These are phyloP conservation scores for Eciton burchellii DNA, from an alignment of 1,140 invertebrate genomes.

Conservation along the genomic window DNA sequence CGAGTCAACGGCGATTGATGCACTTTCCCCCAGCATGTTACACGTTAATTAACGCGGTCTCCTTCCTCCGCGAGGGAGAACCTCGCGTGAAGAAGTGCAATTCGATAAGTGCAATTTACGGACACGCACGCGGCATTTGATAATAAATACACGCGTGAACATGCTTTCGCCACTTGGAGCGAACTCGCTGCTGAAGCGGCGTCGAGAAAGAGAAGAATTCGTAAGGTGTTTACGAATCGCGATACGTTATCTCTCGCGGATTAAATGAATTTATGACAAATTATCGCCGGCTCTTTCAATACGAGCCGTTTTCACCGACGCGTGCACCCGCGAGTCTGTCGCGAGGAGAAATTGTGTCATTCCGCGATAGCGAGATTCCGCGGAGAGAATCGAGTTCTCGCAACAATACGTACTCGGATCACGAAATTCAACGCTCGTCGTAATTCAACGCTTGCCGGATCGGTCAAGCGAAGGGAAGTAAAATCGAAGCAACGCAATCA, in stretches of 20 bases:
- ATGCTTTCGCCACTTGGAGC: slow-evolving; percentile 41
- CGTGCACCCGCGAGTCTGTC: background rate
- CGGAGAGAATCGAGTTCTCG: background rate
- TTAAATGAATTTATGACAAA: slow-evolving; percentile 55
- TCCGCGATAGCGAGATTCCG: background rate
- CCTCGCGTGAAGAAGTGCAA: slow-evolving; percentile 10
- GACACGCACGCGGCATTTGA: slow-evolving; percentile 7
- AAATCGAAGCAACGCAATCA: no score
- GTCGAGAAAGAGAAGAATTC: slow-evolving; percentile 29
- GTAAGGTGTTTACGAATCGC: slow-evolving; percentile 33
- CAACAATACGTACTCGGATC: background rate
- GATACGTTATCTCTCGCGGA: slow-evolving; percentile 58
- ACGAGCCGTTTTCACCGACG: slow-evolving; percentile 3
- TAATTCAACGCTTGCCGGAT: background rate
- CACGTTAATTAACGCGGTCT: slow-evolving; percentile 22
- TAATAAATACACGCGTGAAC: slow-evolving; percentile 31
- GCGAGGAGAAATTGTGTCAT: background rate
- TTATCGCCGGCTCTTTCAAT: slow-evolving; percentile 2
- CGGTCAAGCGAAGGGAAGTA: no score
- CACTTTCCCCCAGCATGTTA: slow-evolving; percentile 24
- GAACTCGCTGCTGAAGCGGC: background rate
- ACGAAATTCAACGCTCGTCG: background rate
- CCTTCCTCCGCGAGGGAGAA: background rate
- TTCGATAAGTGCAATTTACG: slow-evolving; percentile 21
- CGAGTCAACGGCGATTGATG: slow-evolving; percentile 7